Base-by-base conservation (phyloP, 2,888 invertebrate genomes). In the Polia nebulosa region DNA sequence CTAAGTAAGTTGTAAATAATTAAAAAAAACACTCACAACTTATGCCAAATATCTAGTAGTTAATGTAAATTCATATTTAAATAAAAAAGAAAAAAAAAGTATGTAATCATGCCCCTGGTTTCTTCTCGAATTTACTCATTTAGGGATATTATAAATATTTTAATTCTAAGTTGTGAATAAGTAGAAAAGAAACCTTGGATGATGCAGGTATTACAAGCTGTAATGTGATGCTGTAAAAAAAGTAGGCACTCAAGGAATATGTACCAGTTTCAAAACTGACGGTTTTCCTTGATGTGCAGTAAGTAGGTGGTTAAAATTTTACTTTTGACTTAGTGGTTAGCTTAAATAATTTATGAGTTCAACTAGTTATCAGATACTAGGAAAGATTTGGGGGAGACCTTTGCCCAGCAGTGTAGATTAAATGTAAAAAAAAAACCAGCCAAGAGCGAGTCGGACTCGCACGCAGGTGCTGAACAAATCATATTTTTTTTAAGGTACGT, bases 221-320 rank as follows among this genome's bases (percentile, higher is more conserved):
- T 60, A 72, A 17, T 72, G 36, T 72, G 69, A 61, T 52, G 51
- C 52, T 45, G 9, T 20, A 9, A 29, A 32, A n/a, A 27, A 51
- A n/a, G 36, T 69, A 69, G 52, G 44, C 44, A 60, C 44, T 29
- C 11, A 29, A 60, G 47, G 59, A 70, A 70, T 0, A 13, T 45
- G 2, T 29, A 47, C 11, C 3, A 17, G 25, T 41, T 27, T 20
- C 3, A 6, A 44, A 65, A 1, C 32, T 56, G 15, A 45, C 5
- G 32, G 29, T 17, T 29, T 45, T 49, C 29, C 25, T 32, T 27
- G 11, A 70, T 32, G 47, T 58, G 47, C 20, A 71, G 29, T n/a
- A n/a, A n/a, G n/a, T 27, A 49, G 11, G 25, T 17, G 39, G 15
- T 39, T 39, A 11, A 39, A 39, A 39, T 39, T 11, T 39, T 39